Percentiles rank a stretch among this genome's conserved stretches.
Conservation (phyloP, 2,797 vertebrate species). For the Bryconaethiops microstoma region DNA sequence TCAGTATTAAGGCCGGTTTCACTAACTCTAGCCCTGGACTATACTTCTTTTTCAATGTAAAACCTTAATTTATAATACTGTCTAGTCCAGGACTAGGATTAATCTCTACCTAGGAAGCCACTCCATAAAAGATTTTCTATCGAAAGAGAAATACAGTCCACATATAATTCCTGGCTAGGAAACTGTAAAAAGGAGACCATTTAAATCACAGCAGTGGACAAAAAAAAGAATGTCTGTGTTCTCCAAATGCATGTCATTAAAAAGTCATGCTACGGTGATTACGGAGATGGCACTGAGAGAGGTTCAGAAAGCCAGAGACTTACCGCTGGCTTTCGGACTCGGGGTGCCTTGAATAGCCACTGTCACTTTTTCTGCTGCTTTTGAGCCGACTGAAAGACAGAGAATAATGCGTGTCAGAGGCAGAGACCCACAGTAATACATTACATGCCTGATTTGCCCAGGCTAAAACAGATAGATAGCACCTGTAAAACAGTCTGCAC, state of each 20-base stretch:
- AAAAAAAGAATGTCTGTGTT: not conserved
- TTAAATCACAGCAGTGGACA: not conserved
- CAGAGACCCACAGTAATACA: conserved; percentile 43
- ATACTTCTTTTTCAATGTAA: too few relatives aligned
- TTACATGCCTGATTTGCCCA: conserved; percentile 34
- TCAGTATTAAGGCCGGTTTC: too few relatives aligned
- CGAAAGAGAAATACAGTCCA: too few relatives aligned
- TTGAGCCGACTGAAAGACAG: conserved; percentile 85
- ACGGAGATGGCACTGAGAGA: not conserved
- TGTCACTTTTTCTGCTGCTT: conserved; percentile 90
- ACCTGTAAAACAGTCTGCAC: conserved; percentile 8
- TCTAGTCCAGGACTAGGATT: too few relatives aligned
- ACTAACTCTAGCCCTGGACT: too few relatives aligned
- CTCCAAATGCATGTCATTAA: not conserved
- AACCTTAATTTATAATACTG: too few relatives aligned
- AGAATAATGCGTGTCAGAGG: conserved; percentile 64
- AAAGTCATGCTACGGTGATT: not conserved
- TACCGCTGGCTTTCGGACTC: conserved; percentile 92
- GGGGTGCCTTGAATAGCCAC: conserved; percentile 87
- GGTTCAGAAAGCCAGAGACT: conserved; percentile 58
- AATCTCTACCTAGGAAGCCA: too few relatives aligned
- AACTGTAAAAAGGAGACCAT: not conserved
- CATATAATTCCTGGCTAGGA: not conserved
- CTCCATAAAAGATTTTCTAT: too few relatives aligned
- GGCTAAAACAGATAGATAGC: conserved; percentile 1